Evolutionary conservation across 2,113 vertebrate genomes (phyloP), one percentile per base, ranked within the genome.

Genomic region (Periophthalmus modestus): DNA sequence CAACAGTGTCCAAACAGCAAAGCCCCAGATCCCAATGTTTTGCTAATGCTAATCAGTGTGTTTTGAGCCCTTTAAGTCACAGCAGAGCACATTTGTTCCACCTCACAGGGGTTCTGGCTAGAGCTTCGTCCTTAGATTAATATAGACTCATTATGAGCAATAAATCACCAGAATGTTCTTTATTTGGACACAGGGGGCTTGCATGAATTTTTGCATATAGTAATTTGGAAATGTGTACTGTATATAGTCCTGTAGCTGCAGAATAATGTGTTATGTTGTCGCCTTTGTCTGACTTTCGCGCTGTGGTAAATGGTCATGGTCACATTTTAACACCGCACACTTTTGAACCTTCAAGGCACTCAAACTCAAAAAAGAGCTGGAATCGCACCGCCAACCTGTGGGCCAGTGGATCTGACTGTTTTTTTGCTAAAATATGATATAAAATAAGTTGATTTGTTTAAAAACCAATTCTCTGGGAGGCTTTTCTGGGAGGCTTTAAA

Each of bases 41-140:
- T 72, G 21, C 59, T 12, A 61, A 13, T 52, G 67, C 54, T 78
- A 77, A 87, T 86, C 83, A 82, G 70, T 67, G n/a, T n/a, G 7
- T 16, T 23, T 67, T 77, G 67, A 85, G 63, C 76, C 78, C 57
- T 43, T 43, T 43, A 9, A 43, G 39, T 43, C 52, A 21, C 36
- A 65, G 23, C 34, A 24, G 61, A 68, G 68, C 1, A 12, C 71
- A 80, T 80, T 78, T 75, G 50, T 68, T 77, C 73, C 76, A 69
- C 74, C 66, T 73, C 71, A 71, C n/a, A 71, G 61, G 71, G 74
- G 58, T 65, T 79, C 69, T 78, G 57, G 73, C 6, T 43, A 0
- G 54, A 69, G 66, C 63, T n/a, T 48, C 33, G 47, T 68, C 57
- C 58, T 19, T 11, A 24, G 62, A 34, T 14, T 18, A 75, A 61